These are phyloP conservation scores for Diacarnus erythraeanus DNA, from an alignment of 37 sponge, comb jelly and placozoan species.

Conservation along the genomic window DNA sequence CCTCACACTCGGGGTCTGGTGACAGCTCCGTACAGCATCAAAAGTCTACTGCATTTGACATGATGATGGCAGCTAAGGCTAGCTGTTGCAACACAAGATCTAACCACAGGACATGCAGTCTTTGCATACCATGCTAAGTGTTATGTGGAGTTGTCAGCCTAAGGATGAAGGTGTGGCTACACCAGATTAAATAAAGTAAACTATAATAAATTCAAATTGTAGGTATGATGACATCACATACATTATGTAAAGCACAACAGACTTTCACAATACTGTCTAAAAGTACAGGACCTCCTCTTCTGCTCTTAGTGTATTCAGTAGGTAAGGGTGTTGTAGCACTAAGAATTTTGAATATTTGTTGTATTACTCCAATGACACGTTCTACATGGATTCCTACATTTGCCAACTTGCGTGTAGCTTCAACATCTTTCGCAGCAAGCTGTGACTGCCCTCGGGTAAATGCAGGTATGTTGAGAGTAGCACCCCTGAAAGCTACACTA, in stretches of 20 bases:
- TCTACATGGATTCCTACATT: slow-evolving; percentile 69
- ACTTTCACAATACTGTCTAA: slow-evolving; percentile 50
- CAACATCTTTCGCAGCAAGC: too few species aligned
- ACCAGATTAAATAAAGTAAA: too few species aligned
- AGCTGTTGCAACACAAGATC: too few species aligned
- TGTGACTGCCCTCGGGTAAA: slow-evolving; percentile 49
- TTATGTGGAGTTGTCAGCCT: too few species aligned
- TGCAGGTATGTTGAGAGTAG: slow-evolving; percentile 39
- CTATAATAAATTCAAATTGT: not conserved
- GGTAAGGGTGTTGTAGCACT: slow-evolving; percentile 32
- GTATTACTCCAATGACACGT: slow-evolving; percentile 47
- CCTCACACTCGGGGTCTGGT: too few species aligned
- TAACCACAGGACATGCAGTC: too few species aligned
- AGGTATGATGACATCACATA: slow-evolving; percentile 43
- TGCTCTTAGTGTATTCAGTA: slow-evolving; percentile 12
- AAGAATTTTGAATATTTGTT: slow-evolving; percentile 44
- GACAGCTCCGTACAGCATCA: too few species aligned
- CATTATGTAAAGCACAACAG: slow-evolving; percentile 60
- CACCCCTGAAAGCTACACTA: slow-evolving; percentile 19
- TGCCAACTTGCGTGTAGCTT: too few species aligned
- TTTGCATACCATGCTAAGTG: too few species aligned
- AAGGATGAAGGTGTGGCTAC: too few species aligned
- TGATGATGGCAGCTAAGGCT: too few species aligned
- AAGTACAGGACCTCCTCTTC: slow-evolving; percentile 2
- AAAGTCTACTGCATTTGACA: too few species aligned